Base-by-base conservation (phyloP, 2,113 vertebrate species). In the Gopherus evgoodei region DNA sequence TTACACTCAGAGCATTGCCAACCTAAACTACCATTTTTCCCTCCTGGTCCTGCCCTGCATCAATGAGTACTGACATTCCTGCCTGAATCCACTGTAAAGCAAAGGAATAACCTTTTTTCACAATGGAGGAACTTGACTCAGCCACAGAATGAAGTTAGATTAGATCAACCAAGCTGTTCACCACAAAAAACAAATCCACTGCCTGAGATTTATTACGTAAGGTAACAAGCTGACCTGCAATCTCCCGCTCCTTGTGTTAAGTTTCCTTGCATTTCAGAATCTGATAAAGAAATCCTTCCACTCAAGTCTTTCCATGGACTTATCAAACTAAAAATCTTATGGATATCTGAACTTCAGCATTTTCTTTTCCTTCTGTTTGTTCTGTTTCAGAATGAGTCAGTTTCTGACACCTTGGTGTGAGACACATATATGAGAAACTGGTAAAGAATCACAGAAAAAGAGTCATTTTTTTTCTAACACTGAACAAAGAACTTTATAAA, bases 81-180 rank as follows among this genome's bases (percentile, higher is more conserved):
- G 29, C 31, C 62, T 65, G 62, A 65, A 35, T 65, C 16, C 62
- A 65, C 29, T 65, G 54, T 56, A 56, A 56, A 91, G 42, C 69
- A 86, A 78, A 83, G 57, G 83, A 89, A 31, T 94, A 85, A 91
- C 83, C 93, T 93, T 19, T 44, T 16, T n/a, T 69, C 76, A 90
- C 57, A 87, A 65, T 47, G 50, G 53, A 92, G 38, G 91, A 4
- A 76, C 84, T 27, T 35, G 86, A 87, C 52, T 83, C 89, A 93
- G 82, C 65, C 87, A 83, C 4, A 54, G 65, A 89, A 86, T 93
- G 81, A 95, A 86, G 35, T 59, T 72, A 84, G 85, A 54, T 65
- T 13, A 35, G 62, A 35, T 65, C 52, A 53, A 53, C 17, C 29
- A 65, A 35, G 62, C 62, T 65, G 62, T 65, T 35, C 31, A 65